Base-by-base conservation (phyloP, 1,140 invertebrate genomes). In the Cephus cinctus region DNA sequence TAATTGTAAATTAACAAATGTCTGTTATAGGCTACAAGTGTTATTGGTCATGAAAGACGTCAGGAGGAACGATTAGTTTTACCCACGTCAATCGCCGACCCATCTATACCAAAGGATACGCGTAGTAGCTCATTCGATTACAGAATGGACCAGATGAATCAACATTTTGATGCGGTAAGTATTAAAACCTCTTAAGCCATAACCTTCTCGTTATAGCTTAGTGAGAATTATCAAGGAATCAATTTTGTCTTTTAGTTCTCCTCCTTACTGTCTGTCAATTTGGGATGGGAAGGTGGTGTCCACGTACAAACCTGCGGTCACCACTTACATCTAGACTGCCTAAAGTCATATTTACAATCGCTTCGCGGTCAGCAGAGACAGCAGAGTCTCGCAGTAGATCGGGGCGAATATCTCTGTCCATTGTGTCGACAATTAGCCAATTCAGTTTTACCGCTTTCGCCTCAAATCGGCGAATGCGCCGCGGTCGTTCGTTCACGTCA, bases 271-370 rank as follows among this genome's bases (percentile, higher is more conserved):
- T 88, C 90, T 2, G 81, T 95, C 16, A 94, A 91, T 71, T 84
- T 90, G 55, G 92, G 92, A 2, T 96, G 91, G 87, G 90, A 94
- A 71, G 92, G 91, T 47, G 94, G 94, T 21, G 90, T 97, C 14
- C 87, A 93, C 69, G 90, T 95, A n/a, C 91, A 95, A 77, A 94
- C 94, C 1, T 98, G 95, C 78, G 95, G 94, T 8, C 95, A 98
- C 76, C 92, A 96, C 72, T 78, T 98, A 22, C 95, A 98, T 76
- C 79, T 97, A 43, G 90, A 92, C 64, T 98, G 95, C 75, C 83
- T 95, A 52, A 87, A 88, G 66, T 87, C 90, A 0, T 98, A 97
- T 77, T 77, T 95, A 35, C 81, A 85, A 48, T 92, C 92, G 4
- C 76, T 97, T 31, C 80, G 86, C 40, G 85, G 80, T 53, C 86